Conservation (phyloP, 2,113 vertebrate genomes). For the Sceloporus undulatus region DNA sequence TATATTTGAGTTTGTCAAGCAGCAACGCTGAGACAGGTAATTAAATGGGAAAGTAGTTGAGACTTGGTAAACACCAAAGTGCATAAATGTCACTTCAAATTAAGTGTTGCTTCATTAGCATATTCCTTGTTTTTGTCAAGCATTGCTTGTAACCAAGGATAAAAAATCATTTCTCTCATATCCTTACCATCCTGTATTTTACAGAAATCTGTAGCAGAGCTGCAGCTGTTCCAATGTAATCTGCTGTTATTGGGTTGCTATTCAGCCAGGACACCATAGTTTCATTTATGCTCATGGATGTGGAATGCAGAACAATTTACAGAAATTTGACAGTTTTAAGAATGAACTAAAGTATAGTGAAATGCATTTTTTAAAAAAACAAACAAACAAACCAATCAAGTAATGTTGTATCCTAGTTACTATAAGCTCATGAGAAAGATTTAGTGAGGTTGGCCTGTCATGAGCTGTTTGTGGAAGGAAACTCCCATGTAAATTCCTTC, state of each 20-base stretch:
- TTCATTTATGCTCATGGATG: background rate
- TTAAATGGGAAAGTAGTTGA: constrained; percentile 51
- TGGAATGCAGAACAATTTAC: background rate
- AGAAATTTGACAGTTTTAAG: background rate
- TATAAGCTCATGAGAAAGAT: background rate
- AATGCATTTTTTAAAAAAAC: background rate
- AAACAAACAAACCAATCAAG: background rate
- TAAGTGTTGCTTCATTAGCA: constrained; percentile 40
- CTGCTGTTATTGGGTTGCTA: background rate
- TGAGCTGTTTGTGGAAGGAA: background rate
- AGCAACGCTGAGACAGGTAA: constrained; percentile 46
- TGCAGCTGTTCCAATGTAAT: background rate
- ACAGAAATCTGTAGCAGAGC: constrained; percentile 23
- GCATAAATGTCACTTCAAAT: constrained; percentile 55
- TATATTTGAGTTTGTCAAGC: constrained; percentile 31
- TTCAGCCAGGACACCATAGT: background rate
- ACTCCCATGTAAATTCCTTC: too few relatives aligned
- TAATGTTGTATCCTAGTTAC: background rate
- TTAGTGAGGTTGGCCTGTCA: too few relatives aligned
- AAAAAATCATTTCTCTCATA: background rate
- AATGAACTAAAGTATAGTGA: background rate
- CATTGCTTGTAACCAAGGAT: constrained; percentile 41
- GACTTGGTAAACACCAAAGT: constrained; percentile 58
- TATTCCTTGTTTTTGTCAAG: constrained; percentile 48
- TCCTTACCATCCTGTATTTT: constrained; percentile 10